Evolutionary conservation across 2,888 invertebrate species (phyloP), one percentile per base, ranked within the genome.

Genomic region (Saturnia pavonia): DNA sequence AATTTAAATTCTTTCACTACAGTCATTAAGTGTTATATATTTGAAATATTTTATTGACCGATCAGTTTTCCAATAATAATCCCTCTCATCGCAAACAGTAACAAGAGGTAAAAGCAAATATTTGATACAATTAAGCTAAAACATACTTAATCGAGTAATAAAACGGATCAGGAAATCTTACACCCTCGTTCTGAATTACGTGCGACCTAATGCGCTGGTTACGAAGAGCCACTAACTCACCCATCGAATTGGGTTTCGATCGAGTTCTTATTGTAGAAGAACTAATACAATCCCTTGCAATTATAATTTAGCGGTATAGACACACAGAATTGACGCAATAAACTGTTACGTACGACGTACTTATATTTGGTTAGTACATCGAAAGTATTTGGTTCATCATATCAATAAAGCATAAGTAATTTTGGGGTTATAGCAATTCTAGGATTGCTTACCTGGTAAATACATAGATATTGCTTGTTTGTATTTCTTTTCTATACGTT

Each of bases 111-210:
- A 60, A 65, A 14, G n/a, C 40, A 65, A 65, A 65, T 65, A 65
- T 65, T 65, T 65, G 65, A 65, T 40, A 65, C 65, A 65, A 65
- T 65, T 65, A 65, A 40, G 65, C 65, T 65, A 65, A 65, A 65
- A 65, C 65, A 65, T 65, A 40, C 65, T 40, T 65, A 65, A 65
- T 34, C 40, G 65, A 65, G 22, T 34, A 65, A 65, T 65, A 65
- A 65, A 65, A 65, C 40, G 65, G 40, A 65, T 40, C 65, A 40
- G 65, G 65, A 65, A 65, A 65, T 65, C 40, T 65, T 27, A 60
- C 57, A 60, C 57, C 57, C 57, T 60, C 40, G 65, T 65, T 25
- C 11, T 9, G 40, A 19, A 27, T 65, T 40, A 65, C 65, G 65
- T 65, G 65, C 40, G 65, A 40, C 65, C 65, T 40, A 65, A 65